phyloP scores from a whole-genome alignment of 2,888 invertebrate species.

The Masnerella sp. region DNA sequence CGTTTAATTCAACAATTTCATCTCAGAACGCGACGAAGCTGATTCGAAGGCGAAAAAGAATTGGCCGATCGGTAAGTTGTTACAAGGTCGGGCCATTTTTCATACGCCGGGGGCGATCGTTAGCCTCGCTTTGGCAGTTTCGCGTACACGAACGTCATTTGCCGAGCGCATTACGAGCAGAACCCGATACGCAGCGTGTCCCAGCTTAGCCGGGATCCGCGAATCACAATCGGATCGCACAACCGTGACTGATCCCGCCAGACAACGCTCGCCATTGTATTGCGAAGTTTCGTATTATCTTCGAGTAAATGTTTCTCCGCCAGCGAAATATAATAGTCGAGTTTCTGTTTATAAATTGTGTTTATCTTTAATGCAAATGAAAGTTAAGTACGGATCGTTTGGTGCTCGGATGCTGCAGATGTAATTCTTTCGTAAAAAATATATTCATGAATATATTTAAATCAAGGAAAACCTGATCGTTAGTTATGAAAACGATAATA shows the following conservation, averaged over 20 bases:
- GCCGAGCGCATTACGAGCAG: slow-evolving; percentile 43
- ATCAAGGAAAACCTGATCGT: no score
- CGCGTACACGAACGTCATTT: slow-evolving; percentile 41
- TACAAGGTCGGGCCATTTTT: slow-evolving; percentile 49
- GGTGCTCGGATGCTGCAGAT: no score
- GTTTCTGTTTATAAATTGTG: no score
- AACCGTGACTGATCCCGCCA: slow-evolving; percentile 36
- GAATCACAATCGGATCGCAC: slow-evolving; percentile 47
- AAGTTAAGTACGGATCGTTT: no score
- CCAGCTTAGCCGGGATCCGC: slow-evolving; percentile 25
- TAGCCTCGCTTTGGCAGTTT: slow-evolving; percentile 46
- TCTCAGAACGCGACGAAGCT: no score
- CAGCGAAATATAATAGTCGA: slow-evolving; percentile 8
- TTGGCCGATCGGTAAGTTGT: slow-evolving; percentile 16
- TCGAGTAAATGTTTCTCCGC: slow-evolving; percentile 31
- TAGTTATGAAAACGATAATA: no score
- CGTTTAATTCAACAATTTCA: no score
- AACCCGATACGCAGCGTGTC: slow-evolving; percentile 38
- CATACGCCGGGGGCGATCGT: slow-evolving; percentile 45
- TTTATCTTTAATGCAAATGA: no score
- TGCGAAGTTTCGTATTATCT: slow-evolving; percentile 29
- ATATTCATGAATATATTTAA: no score
- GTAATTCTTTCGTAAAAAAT: no score
- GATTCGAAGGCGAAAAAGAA: slow-evolving; percentile 1
- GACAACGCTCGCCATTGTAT: slow-evolving; percentile 32